phyloP scores from a whole-genome alignment of 2,797 vertebrate species.

The Coendou prehensilis region DNA sequence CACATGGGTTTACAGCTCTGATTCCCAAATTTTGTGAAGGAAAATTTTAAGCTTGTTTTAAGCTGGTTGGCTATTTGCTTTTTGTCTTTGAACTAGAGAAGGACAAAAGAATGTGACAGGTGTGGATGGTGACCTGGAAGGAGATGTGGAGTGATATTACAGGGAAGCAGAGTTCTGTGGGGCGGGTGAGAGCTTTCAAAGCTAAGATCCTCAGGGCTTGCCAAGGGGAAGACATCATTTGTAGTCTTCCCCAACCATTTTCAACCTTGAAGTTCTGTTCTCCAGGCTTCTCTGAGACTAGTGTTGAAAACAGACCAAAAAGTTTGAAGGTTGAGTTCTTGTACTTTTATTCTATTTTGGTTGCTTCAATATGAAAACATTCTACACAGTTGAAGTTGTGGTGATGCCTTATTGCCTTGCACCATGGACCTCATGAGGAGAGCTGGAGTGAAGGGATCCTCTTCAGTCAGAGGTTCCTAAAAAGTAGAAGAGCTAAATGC shows the following conservation, averaged over 20 bases:
- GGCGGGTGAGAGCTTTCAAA: neutral
- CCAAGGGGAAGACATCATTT: neutral
- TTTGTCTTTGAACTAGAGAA: conserved; percentile 4
- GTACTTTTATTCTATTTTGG: neutral
- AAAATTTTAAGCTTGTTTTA: neutral
- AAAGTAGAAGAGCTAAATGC: neutral
- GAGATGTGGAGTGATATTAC: neutral
- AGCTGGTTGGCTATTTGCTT: neutral
- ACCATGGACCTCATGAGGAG: no score
- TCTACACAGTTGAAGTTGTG: neutral
- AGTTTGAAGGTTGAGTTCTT: neutral
- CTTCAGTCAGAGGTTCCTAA: neutral
- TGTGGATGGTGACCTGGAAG: neutral
- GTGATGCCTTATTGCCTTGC: neutral
- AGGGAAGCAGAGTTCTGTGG: neutral
- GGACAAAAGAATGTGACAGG: neutral
- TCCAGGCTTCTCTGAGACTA: neutral
- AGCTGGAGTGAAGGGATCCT: neutral
- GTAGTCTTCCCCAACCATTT: neutral
- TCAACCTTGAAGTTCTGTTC: neutral
- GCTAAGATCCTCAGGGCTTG: neutral
- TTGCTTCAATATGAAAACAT: neutral
- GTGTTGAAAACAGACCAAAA: neutral
- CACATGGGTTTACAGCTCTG: neutral
- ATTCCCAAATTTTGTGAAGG: neutral